Evolutionary conservation across 1,140 invertebrate genomes (phyloP), one percentile per base, ranked within the genome.

Genomic region (Pseudomyrmex sp.): DNA sequence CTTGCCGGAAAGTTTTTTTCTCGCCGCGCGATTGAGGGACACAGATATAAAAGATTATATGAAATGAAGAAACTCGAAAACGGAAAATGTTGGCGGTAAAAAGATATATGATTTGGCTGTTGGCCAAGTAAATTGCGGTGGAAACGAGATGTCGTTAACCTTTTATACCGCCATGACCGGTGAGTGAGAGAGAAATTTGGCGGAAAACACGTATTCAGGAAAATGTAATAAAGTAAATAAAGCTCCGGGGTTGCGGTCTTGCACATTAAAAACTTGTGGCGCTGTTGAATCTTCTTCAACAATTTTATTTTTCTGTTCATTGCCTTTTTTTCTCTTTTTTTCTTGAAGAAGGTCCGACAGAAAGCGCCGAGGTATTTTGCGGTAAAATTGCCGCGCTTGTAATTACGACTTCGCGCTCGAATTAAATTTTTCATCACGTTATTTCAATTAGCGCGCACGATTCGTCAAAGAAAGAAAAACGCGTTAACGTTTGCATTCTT

Each of bases 1-100:
- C 35, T 77, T 68, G 52, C 18, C 35, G 75, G 35, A 77, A 77
- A 77, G 62, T 23, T 68, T 77, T 77, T 56, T 62, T 18, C 2
- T 13, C 23, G 46, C 44, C 1, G 13, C 5, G 26, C 13, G 75
- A 48, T 35, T 35, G 35, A 35, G 35, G 5, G 0, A 35, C 35
- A 35, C 75, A 68, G 62, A 58, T 77, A 66, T 68, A 44, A 68
- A 68, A 46, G 62, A 77, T 77, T 66, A 68, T 58, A 58, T 7
- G 62, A 56, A 77, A 65, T 56, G 48, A 2, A 75, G n/a, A 23
- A 54, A 44, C 35, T 44, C 7, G n/a, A n/a, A 2, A n/a, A 7
- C 12, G 13, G 13, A 44, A 56, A 50, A 52, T 7, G 20, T 35
- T 50, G 48, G 50, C 15, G 65, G n/a, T 46, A 23, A 46, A 56